Percentiles rank a stretch among this genome's conserved stretches.
phyloP scores from a whole-genome alignment of 2,888 invertebrate species.

The Zygogramma bicolorata region DNA sequence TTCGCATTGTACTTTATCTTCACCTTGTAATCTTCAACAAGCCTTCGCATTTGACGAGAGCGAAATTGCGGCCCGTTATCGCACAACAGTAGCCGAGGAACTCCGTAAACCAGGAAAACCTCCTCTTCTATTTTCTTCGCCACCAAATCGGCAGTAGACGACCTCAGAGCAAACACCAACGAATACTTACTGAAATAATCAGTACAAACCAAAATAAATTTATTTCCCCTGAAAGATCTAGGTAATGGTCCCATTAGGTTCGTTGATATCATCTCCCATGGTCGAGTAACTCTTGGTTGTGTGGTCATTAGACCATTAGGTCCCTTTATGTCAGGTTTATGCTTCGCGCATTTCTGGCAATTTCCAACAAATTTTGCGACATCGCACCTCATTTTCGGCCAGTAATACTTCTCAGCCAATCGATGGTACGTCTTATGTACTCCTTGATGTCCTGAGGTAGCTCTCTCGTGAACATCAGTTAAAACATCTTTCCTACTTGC shows the following conservation, averaged over 20 bases:
- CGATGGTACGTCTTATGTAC: background rate
- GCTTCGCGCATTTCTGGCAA: no score
- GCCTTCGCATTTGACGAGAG: slow-evolving; percentile 17
- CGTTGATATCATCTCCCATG: slow-evolving; percentile 27
- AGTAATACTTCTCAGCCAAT: background rate
- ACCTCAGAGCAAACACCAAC: slow-evolving; percentile 24
- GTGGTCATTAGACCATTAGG: slow-evolving; percentile 23
- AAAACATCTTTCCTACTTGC: background rate
- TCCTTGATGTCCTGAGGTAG: background rate
- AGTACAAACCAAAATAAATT: slow-evolving; percentile 18
- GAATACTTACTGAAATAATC: slow-evolving; percentile 33
- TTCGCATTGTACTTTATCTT: slow-evolving; percentile 22
- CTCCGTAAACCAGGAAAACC: slow-evolving; percentile 29
- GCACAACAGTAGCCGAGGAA: slow-evolving; percentile 27
- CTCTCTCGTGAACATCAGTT: background rate
- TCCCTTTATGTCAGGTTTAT: slow-evolving; percentile 19
- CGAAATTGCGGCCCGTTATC: slow-evolving; percentile 34
- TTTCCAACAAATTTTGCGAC: no score
- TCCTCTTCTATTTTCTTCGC: slow-evolving; percentile 25
- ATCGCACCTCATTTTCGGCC: background rate
- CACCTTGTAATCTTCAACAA: slow-evolving; percentile 6
- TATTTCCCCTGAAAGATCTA: slow-evolving; percentile 17
- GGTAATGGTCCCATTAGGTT: slow-evolving; percentile 35
- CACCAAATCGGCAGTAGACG: slow-evolving; percentile 19
- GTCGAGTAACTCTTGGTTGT: slow-evolving; percentile 10